Conservation (phyloP, 2,888 invertebrate genomes). For the Lasioglossum calceatum region DNA sequence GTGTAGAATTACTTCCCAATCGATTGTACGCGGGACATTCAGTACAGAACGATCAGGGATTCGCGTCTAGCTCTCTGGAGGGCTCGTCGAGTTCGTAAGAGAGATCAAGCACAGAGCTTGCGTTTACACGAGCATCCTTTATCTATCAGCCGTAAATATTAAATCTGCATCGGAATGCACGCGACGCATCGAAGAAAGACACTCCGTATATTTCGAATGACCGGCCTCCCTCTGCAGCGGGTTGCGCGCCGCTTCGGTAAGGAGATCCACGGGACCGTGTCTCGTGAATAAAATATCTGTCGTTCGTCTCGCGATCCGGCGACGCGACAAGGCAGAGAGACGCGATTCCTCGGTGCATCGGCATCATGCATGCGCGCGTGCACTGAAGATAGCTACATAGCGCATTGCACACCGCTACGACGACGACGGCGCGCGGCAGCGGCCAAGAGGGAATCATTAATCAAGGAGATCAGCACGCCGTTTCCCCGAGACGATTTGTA, state of each 20-base stretch:
- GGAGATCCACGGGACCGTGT: conserved; percentile 1
- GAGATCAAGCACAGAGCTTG: background rate
- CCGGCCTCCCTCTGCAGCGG: background rate
- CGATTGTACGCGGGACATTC: background rate
- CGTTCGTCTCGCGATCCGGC: conserved; percentile 3
- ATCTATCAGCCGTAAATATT: background rate
- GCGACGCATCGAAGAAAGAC: background rate
- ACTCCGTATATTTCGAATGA: background rate
- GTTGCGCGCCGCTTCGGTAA: background rate
- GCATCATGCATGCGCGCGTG: background rate
- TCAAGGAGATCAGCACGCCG: conserved; percentile 55
- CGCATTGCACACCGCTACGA: background rate
- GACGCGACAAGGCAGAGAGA: background rate
- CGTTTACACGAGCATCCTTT: background rate
- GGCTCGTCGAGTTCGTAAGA: background rate
- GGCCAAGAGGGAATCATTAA: conserved; percentile 54
- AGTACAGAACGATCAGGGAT: background rate
- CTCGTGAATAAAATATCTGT: conserved; percentile 19
- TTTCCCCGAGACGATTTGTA: conserved; percentile 63
- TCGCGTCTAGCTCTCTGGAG: background rate
- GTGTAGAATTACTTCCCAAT: background rate
- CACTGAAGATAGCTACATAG: background rate
- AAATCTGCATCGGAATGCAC: background rate
- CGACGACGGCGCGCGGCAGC: background rate
- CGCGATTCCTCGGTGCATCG: background rate